These are phyloP conservation scores for Arizona elegans DNA, from an alignment of 2,113 vertebrate genomes.

Conservation along the genomic window DNA sequence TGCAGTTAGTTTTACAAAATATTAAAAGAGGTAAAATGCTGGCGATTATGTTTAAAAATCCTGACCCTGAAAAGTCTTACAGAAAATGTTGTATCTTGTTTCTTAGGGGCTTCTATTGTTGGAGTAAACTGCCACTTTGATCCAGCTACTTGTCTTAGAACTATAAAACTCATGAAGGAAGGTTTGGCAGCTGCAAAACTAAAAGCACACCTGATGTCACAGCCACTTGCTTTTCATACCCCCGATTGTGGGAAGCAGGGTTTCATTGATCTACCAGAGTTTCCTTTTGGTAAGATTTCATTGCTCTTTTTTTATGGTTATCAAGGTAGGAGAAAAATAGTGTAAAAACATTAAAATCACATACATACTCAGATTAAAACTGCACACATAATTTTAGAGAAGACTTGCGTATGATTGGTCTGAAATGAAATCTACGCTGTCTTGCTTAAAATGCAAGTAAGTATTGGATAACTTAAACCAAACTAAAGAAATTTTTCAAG, in stretches of 20 bases:
- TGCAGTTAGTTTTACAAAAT: not conserved
- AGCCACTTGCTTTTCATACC: constrained; percentile 92
- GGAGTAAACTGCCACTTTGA: constrained; percentile 98
- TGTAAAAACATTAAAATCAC: not conserved
- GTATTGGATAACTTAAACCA: not conserved
- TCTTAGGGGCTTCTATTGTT: constrained; percentile 86
- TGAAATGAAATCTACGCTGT: not conserved
- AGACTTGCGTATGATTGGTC: not conserved
- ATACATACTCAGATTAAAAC: not conserved
- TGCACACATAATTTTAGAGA: accelerated
- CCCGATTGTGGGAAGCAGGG: constrained; percentile 93
- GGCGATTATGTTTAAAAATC: not conserved
- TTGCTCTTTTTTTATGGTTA: not conserved
- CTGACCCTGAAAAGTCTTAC: not conserved
- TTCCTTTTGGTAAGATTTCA: constrained; percentile 85
- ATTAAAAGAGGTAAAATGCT: not conserved
- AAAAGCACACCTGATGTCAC: constrained; percentile 89
- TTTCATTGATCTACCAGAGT: constrained; percentile 95
- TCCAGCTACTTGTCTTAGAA: constrained; percentile 81
- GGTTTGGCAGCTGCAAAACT: constrained; percentile 84
- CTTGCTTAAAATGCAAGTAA: not conserved
- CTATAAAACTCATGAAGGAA: constrained; percentile 91
- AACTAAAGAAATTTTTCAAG: not conserved
- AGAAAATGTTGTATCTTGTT: not conserved
- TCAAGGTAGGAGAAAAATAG: not conserved